A percentile compares a stretch with the other conserved stretches of the same genome.
Evolutionary conservation across 2,888 invertebrate genomes (phyloP).

Genomic region (Lobophora halterata): DNA sequence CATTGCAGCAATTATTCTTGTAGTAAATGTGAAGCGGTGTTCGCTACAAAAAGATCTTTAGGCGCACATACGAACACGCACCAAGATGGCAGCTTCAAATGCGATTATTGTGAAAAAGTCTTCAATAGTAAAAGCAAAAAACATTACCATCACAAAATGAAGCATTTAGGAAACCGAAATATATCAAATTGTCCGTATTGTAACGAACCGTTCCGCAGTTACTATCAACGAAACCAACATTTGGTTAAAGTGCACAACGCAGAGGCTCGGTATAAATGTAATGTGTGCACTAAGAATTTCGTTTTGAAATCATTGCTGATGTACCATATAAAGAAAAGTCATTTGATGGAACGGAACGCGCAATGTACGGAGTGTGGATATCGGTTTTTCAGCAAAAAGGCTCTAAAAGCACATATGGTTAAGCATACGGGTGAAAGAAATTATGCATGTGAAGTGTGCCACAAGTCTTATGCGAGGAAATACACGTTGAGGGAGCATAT

Average conservation of each 20-base stretch:
- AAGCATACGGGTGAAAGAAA: conserved; percentile 68
- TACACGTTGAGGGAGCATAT: conserved; percentile 64
- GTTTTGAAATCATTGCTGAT: conserved; percentile 61
- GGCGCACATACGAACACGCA: conserved; percentile 56
- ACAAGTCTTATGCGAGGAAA: conserved; percentile 65
- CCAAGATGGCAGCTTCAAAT: conserved; percentile 62
- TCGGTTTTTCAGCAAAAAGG: conserved; percentile 76
- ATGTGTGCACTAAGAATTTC: conserved; percentile 58
- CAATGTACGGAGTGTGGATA: conserved; percentile 75
- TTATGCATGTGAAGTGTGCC: conserved; percentile 57
- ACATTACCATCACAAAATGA: conserved; percentile 64
- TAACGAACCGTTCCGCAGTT: conserved; percentile 59
- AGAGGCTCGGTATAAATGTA: conserved; percentile 67
- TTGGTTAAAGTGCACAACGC: conserved; percentile 65
- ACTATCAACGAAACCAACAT: conserved; percentile 68
- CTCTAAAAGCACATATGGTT: conserved; percentile 74
- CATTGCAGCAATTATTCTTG: conserved; percentile 64
- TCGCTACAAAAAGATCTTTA: conserved; percentile 58
- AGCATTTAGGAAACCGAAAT: conserved; percentile 60
- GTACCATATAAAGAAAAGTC: conserved; percentile 67
- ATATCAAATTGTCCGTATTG: conserved; percentile 68
- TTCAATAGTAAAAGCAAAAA: conserved; percentile 56
- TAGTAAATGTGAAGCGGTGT: conserved; percentile 51
- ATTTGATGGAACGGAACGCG: conserved; percentile 71
- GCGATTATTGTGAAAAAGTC: conserved; percentile 64